These are phyloP conservation scores for Plotosus lineatus DNA, from an alignment of 2,113 vertebrate genomes.

Conservation along the genomic window DNA sequence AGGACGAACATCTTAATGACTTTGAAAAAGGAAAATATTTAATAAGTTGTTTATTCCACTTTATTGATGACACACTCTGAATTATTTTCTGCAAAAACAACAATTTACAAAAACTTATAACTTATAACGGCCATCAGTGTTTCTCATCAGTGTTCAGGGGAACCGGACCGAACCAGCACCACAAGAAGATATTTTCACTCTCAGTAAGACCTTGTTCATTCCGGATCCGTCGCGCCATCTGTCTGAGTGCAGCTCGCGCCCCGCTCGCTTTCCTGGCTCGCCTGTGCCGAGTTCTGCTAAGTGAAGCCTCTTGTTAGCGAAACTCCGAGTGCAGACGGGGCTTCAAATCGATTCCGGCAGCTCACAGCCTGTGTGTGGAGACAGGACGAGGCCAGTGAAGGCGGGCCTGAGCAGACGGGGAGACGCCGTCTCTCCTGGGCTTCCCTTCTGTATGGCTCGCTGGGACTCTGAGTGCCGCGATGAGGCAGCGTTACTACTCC, in stretches of 20 bases:
- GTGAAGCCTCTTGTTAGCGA: conserved; percentile 29
- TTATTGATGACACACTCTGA: too few species aligned
- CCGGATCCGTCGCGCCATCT: not conserved
- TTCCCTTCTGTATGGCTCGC: not conserved
- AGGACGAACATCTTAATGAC: too few species aligned
- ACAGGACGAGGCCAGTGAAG: conserved; percentile 10
- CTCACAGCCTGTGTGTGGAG: not conserved
- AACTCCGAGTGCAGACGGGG: conserved; percentile 6
- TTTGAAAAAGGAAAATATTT: too few species aligned
- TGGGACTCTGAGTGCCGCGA: too few species aligned
- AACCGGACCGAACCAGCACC: too few species aligned
- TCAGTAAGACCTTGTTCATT: not conserved
- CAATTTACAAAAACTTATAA: too few species aligned
- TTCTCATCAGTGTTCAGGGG: not conserved
- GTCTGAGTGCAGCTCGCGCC: not conserved
- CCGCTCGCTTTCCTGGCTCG: not conserved
- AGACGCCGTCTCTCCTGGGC: conserved; percentile 24
- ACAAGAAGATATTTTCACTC: too few species aligned
- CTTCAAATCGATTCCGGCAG: conserved; percentile 35
- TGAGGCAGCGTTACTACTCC: too few species aligned
- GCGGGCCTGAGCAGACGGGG: conserved; percentile 1
- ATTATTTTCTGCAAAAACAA: too few species aligned
- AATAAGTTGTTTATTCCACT: too few species aligned
- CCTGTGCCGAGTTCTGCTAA: conserved; percentile 13
- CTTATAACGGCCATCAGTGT: too few species aligned